These are phyloP conservation scores for Palythoa grandiflora DNA, from an alignment of 92 coral and sea anemone species.

Conservation along the genomic window DNA sequence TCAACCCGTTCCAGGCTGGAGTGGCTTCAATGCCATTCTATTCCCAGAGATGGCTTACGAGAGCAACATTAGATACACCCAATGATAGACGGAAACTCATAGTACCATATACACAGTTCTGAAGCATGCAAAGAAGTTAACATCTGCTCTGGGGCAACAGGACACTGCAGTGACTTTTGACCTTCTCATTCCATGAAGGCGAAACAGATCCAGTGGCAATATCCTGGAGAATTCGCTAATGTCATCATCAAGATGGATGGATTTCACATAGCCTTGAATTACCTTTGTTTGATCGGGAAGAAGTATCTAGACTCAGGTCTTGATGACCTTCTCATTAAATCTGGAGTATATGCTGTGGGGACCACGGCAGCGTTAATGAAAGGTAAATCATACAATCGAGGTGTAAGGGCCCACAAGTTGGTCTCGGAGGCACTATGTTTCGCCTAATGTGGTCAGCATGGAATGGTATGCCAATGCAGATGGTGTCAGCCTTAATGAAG, in stretches of 20 bases:
- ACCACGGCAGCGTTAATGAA: slow-evolving; percentile 35
- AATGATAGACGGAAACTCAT: slow-evolving; percentile 3
- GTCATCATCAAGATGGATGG: no score
- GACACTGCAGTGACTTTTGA: slow-evolving; percentile 58
- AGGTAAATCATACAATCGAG: slow-evolving; percentile 28
- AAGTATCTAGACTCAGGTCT: no score
- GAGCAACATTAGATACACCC: slow-evolving; percentile 49
- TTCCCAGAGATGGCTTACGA: slow-evolving; percentile 31
- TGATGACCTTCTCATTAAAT: slow-evolving; percentile 57
- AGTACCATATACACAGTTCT: slow-evolving; percentile 3
- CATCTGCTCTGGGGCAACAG: neutral
- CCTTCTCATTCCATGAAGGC: no score
- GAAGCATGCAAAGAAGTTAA: slow-evolving; percentile 9
- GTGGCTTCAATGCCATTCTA: slow-evolving; percentile 36
- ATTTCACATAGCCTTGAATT: no score
- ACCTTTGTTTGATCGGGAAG: no score
- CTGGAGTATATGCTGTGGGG: slow-evolving; percentile 55
- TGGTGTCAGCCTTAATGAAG: neutral
- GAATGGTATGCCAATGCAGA: neutral
- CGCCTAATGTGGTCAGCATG: no score
- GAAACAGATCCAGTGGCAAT: no score
- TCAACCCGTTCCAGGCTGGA: no score
- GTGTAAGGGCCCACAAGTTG: no score
- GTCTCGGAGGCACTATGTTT: no score
- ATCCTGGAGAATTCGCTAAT: no score